Evolutionary conservation across 23 tunicate genomes (phyloP).

Genomic region (Ascidia mentula): DNA sequence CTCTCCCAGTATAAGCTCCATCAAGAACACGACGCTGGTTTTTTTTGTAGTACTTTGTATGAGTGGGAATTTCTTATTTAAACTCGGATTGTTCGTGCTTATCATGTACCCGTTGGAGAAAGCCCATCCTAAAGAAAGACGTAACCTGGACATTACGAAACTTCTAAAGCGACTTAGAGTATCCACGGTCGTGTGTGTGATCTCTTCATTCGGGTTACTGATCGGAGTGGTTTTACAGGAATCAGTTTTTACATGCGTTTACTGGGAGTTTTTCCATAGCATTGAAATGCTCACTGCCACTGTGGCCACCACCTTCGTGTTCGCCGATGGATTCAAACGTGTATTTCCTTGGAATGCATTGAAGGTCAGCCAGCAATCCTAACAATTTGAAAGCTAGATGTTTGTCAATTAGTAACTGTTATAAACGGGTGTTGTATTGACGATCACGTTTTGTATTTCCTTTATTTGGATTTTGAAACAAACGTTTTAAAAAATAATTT

Average conservation of each 20-base stretch:
- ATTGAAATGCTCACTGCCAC: not conserved
- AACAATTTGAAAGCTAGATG: too few relatives aligned
- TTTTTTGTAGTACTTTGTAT: not conserved
- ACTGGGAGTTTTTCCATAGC: not conserved
- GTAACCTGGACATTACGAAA: not conserved
- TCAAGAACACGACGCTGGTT: too few relatives aligned
- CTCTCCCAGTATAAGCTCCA: too few relatives aligned
- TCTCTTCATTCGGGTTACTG: not conserved
- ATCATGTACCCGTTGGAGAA: not conserved
- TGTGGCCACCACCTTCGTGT: not conserved
- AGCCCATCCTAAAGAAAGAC: not conserved
- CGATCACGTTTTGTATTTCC: too few relatives aligned
- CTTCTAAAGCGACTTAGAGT: not conserved
- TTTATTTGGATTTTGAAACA: too few relatives aligned
- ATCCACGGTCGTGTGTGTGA: not conserved
- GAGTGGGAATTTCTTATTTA: not conserved
- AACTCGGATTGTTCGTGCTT: not conserved
- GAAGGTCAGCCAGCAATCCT: too few relatives aligned
- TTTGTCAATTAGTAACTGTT: too few relatives aligned
- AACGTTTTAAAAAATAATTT: too few relatives aligned
- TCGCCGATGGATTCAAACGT: not conserved
- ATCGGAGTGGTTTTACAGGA: not conserved
- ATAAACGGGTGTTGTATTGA: too few relatives aligned
- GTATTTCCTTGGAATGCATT: slow-evolving; percentile 8
- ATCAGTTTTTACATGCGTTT: not conserved